Conservation (phyloP, 2,888 invertebrate species). For the Quadroppia sp. region DNA sequence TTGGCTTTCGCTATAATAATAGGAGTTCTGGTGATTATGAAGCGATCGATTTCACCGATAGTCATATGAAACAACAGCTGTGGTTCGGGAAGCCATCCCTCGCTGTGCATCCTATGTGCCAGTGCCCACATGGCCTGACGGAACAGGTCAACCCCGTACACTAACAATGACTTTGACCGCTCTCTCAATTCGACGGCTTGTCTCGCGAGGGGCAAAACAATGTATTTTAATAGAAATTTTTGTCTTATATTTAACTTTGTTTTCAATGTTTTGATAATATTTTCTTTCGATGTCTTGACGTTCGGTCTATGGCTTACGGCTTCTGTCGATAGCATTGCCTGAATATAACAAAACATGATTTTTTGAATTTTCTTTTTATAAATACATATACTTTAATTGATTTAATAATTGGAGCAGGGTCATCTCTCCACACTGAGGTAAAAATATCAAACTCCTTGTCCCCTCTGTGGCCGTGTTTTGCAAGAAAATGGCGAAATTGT, state of each 20-base stretch:
- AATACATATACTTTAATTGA: not conserved
- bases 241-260: constrained; percentile 16
- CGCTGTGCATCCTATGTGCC: constrained; percentile 55
- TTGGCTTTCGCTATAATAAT: constrained; percentile 21
- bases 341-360: not conserved
- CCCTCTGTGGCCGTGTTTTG: constrained; percentile 67
- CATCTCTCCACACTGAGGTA: constrained; percentile 13
- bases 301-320: not conserved
- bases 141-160: constrained; percentile 17
- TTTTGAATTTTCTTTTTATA: not conserved
- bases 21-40: constrained; percentile 53
- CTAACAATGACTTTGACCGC: constrained; percentile 60
- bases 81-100: constrained; percentile 60
- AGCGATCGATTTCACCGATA: constrained; percentile 61
- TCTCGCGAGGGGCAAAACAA: constrained; percentile 62
- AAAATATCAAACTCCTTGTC: constrained; percentile 52
- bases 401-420: constrained; percentile 16
- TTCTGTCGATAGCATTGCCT: not conserved
- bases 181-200: constrained; percentile 64
- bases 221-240: constrained; percentile 51
- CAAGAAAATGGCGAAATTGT: constrained; percentile 61
- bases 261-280: constrained; percentile 23
- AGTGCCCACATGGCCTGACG: constrained; percentile 43
- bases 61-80: constrained; percentile 67
- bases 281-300: not conserved